These are phyloP conservation scores for Narcine bancroftii DNA, from an alignment of 2,113 vertebrate genomes.

Conservation along the genomic window DNA sequence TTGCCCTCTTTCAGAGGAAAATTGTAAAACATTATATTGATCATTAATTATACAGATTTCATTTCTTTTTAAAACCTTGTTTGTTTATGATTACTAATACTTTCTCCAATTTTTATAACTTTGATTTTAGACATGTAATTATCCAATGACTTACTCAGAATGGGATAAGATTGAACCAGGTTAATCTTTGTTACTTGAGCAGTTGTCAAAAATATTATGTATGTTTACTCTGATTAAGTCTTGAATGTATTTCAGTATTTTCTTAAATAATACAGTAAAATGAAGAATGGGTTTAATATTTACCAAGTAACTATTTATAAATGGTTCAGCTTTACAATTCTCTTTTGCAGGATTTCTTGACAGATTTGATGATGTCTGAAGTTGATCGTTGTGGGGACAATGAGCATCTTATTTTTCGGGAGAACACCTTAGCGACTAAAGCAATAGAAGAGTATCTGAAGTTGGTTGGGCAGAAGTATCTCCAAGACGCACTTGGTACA, in stretches of 20 bases:
- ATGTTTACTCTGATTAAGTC: background rate
- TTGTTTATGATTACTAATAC: background rate
- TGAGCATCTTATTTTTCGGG: constrained; percentile 96
- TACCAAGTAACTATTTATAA: background rate
- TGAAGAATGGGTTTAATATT: background rate
- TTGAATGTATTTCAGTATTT: background rate
- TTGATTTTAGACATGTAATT: background rate
- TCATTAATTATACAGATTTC: background rate
- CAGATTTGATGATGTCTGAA: constrained; percentile 98
- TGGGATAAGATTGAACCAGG: background rate
- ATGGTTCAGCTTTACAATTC: constrained; percentile 34
- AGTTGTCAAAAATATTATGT: background rate
- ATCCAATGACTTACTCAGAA: background rate
- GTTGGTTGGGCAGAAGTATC: constrained; percentile 96
- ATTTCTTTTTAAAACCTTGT: background rate
- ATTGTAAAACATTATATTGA: background rate
- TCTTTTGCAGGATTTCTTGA: constrained; percentile 85
- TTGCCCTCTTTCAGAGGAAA: background rate
- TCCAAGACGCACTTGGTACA: constrained; percentile 91
- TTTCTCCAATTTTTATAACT: background rate
- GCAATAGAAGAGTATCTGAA: constrained; percentile 98
- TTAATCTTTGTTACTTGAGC: background rate
- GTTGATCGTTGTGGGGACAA: constrained; percentile 97
- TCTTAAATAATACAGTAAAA: background rate
- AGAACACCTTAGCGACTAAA: constrained; percentile 95